Percentiles rank a stretch among this genome's conserved stretches.
phyloP scores from a whole-genome alignment of 2,113 vertebrate species.

The Erpornis zantholeuca region DNA sequence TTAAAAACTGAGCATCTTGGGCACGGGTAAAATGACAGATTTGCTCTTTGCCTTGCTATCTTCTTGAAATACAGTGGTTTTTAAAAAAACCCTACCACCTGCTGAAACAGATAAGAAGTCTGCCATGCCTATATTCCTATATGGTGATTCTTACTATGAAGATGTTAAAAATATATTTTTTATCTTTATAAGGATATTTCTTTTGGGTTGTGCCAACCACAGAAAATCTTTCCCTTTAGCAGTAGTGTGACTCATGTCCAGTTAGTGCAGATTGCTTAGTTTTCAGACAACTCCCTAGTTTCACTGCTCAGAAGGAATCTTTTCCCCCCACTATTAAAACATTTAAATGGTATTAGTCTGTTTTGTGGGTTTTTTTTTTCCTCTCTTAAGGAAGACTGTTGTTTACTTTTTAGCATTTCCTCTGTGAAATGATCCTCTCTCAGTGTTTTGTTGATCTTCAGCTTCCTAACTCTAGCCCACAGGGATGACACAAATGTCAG shows the following conservation, averaged over 20 bases:
- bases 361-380: rapidly evolving
- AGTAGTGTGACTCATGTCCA: neutral
- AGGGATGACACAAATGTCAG: neutral
- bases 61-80: neutral
- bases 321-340: neutral
- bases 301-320: neutral
- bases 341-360: neutral
- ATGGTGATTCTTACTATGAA: neutral
- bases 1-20: neutral
- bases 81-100: neutral
- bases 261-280: neutral
- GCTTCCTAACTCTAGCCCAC: neutral
- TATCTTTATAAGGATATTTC: neutral
- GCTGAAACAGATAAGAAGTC: neutral
- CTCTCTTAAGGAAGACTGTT: neutral
- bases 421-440: neutral
- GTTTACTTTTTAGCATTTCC: neutral
- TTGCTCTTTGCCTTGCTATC: neutral
- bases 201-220: rapidly evolving
- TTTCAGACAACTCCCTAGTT: neutral
- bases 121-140: neutral
- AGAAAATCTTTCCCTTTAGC: neutral
- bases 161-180: neutral
- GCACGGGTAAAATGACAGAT: neutral
- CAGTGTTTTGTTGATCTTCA: neutral